Percentiles rank a stretch among this genome's conserved stretches.
These are phyloP conservation scores for Clanis bilineata DNA, from an alignment of 2,888 invertebrate species.

Conservation along the genomic window DNA sequence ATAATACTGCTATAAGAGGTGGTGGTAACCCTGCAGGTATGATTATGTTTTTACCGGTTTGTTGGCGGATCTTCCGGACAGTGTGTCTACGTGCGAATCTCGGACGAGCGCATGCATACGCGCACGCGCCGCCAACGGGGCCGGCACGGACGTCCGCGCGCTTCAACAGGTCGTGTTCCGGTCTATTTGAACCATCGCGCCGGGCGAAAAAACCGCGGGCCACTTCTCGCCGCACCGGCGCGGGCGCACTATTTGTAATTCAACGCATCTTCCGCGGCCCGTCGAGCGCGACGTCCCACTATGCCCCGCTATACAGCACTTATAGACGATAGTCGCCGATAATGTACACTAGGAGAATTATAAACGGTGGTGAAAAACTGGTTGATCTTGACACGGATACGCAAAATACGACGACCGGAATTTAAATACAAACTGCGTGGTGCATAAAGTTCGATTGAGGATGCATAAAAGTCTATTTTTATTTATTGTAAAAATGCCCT, in stretches of 20 bases:
- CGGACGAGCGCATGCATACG: slow-evolving; percentile 23
- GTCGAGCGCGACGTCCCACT: slow-evolving; percentile 52
- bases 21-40: too few species aligned
- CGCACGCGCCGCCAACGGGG: slow-evolving; percentile 41
- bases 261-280: slow-evolving; percentile 47
- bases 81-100: slow-evolving; percentile 30
- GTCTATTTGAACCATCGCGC: slow-evolving; percentile 66
- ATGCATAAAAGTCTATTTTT: too few species aligned
- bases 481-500: too few species aligned
- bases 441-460: too few species aligned
- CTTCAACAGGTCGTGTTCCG: slow-evolving; percentile 58
- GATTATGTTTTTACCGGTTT: not conserved
- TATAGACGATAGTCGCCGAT: not conserved
- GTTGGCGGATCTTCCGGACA: slow-evolving; percentile 14
- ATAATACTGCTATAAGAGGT: too few species aligned
- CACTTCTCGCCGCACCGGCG: slow-evolving; percentile 41
- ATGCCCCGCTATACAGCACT: slow-evolving; percentile 15
- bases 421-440: not conserved
- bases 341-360: not conserved
- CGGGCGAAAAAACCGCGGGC: slow-evolving; percentile 48
- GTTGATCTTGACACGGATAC: not conserved
- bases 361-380: not conserved
- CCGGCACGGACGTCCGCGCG: slow-evolving; percentile 51
- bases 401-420: not conserved
- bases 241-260: slow-evolving; percentile 53